Evolutionary conservation across 1,140 invertebrate genomes (phyloP).

Genomic region (Drosophila setifemur): DNA sequence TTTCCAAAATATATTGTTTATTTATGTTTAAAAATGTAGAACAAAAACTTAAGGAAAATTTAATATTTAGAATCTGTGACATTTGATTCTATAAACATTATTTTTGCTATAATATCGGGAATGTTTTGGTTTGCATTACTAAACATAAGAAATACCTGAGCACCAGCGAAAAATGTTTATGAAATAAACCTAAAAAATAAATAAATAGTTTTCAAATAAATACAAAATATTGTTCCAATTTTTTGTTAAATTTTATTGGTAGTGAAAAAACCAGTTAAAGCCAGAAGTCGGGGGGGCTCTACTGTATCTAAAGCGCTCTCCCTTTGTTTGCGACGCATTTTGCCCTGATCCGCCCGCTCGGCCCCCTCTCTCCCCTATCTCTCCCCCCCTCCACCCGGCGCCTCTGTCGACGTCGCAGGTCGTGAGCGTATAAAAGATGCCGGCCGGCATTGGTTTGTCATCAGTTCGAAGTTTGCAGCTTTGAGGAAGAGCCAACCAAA

Average conservation of each 20-base stretch:
- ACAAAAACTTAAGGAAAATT: too few species aligned
- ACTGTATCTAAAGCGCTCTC: slow-evolving; percentile 15
- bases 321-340: slow-evolving; percentile 44
- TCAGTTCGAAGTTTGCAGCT: slow-evolving; percentile 40
- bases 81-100: too few species aligned
- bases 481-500: slow-evolving; percentile 8
- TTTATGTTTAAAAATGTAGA: not conserved
- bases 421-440: slow-evolving; percentile 60
- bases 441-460: slow-evolving; percentile 50
- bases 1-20: not conserved
- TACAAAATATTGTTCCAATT: too few species aligned
- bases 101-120: too few species aligned
- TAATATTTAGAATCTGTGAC: too few species aligned
- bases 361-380: not conserved
- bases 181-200: too few species aligned
- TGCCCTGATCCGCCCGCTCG: not conserved
- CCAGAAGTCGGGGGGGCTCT: not conserved
- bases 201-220: too few species aligned
- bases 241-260: not conserved
- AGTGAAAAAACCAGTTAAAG: too few species aligned
- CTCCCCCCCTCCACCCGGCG: not conserved
- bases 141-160: too few species aligned
- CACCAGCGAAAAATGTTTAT: too few species aligned
- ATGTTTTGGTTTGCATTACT: too few species aligned
- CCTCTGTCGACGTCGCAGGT: not conserved